phyloP scores from a whole-genome alignment of 2,797 vertebrate species.

The Megaceryle alcyon region DNA sequence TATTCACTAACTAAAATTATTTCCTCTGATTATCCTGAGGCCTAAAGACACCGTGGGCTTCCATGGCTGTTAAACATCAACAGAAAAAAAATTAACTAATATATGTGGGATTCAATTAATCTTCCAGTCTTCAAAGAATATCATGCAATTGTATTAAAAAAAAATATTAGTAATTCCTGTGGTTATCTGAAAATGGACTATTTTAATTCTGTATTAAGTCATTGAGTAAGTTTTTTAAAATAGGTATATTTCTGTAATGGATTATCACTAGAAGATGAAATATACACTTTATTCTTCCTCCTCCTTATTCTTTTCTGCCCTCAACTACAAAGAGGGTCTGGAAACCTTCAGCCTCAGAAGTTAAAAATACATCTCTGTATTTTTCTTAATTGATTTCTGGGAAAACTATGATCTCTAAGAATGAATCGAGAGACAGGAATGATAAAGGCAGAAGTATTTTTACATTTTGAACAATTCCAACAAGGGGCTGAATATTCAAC shows the following conservation, averaged over 20 bases:
- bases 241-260: constrained; percentile 1
- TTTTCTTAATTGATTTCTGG: constrained; percentile 67
- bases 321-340: constrained; percentile 31
- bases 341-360: constrained; percentile 46
- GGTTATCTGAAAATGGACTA: background rate
- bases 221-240: constrained; percentile 4
- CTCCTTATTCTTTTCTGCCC: constrained; percentile 32
- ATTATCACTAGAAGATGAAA: constrained; percentile 18
- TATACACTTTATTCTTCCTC: constrained; percentile 33
- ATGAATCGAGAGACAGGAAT: constrained; percentile 61
- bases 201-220: background rate
- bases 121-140: constrained; percentile 31
- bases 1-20: background rate
- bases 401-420: constrained; percentile 56
- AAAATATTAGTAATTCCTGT: background rate
- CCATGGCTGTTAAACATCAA: background rate
- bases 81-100: background rate
- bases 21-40: background rate
- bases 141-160: background rate
- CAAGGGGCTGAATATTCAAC: constrained; percentile 67
- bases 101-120: constrained; percentile 13
- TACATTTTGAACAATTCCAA: constrained; percentile 72
- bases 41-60: background rate
- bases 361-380: constrained; percentile 52
- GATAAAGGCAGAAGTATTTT: constrained; percentile 66